Evolutionary conservation across 2,797 vertebrate genomes (phyloP), one percentile per base, ranked within the genome.

Genomic region (Spheniscus humboldti): DNA sequence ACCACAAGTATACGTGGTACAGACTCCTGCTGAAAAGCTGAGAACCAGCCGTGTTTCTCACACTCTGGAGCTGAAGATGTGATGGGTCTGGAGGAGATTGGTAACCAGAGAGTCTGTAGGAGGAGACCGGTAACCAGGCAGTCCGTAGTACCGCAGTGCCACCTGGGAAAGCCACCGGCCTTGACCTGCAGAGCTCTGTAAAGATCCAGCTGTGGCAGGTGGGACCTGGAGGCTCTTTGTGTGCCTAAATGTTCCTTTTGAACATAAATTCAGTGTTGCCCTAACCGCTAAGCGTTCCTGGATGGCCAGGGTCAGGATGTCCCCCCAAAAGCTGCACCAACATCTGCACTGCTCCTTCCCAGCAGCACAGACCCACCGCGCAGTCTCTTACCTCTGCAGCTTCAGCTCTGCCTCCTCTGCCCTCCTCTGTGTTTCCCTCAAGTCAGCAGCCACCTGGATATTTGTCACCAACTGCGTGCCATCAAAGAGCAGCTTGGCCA

Each of bases 381-480:
- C 22, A 14, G 4, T 1, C 25, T 35, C 96, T 92, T n/a, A 99
- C 99, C 99, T 98, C 66, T 96, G 94, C 68, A 95, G 98, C 82
- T 94, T 97, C 35, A 98, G 88, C 59, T 98, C 97, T 33, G 98
- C 98, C 57, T 98, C 92, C 45, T 98, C 97, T 3, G 92, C 96
- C 85, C 98, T 98, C 92, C 98, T 97, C 76, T 96, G 96, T 1
- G 93, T 96, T 75, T 99, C 98, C 93, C 98, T 98, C 24, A 97
- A 94, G 47, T 99, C 98, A 10, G 97, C 97, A n/a, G 98, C 98
- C 73, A 98, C 97, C 96, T 98, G 98, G 88, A 99, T 97, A 89
- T 99, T 98, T 52, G 98, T 99, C 93, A 99, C 98, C 82, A 98
- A 68, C 69, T 98, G 97, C 0, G 89, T 97, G 71, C 98, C 98